phyloP scores from a whole-genome alignment of 2,113 vertebrate species.

The Rhinopomastus cyanomelas region DNA sequence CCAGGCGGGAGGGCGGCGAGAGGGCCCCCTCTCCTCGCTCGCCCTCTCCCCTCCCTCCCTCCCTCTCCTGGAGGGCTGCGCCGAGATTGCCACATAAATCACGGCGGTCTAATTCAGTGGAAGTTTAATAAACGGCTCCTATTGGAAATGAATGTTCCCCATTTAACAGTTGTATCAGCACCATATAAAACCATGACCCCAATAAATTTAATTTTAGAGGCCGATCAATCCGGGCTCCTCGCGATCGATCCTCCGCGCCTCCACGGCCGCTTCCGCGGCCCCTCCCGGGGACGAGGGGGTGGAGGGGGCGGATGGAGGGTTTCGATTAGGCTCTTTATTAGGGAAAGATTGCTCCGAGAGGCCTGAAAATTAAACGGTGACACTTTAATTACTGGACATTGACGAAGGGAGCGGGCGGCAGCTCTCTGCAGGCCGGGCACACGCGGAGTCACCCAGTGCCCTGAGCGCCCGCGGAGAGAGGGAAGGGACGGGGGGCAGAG shows the following conservation, averaged over 20 bases:
- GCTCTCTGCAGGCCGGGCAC: constrained; percentile 72
- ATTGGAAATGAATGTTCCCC: constrained; percentile 89
- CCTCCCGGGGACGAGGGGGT: constrained; percentile 48
- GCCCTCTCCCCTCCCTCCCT: neutral
- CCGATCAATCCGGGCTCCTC: constrained; percentile 85
- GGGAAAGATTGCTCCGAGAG: constrained; percentile 85
- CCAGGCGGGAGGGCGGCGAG: constrained; percentile 12
- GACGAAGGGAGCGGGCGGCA: constrained; percentile 82
- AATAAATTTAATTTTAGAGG: constrained; percentile 93
- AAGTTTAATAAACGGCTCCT: constrained; percentile 88
- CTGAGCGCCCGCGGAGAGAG: constrained; percentile 71
- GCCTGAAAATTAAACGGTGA: constrained; percentile 91
- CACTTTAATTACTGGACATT: constrained; percentile 97
- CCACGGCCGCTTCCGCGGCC: constrained; percentile 71
- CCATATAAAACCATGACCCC: constrained; percentile 91
- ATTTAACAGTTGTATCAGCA: constrained; percentile 93
- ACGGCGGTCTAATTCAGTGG: constrained; percentile 81
- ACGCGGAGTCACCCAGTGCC: constrained; percentile 61
- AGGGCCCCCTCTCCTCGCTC: neutral
- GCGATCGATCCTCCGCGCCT: constrained; percentile 82
- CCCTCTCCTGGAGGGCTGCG: constrained; percentile 71
- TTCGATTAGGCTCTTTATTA: constrained; percentile 91
- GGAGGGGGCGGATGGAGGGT: constrained; percentile 70
- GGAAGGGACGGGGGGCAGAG: constrained; percentile 38
- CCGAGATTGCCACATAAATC: constrained; percentile 84